A percentile compares a stretch with the other conserved stretches of the same genome.
Conservation (phyloP, 1,140 invertebrate genomes). For the Drosophila ambigua region DNA sequence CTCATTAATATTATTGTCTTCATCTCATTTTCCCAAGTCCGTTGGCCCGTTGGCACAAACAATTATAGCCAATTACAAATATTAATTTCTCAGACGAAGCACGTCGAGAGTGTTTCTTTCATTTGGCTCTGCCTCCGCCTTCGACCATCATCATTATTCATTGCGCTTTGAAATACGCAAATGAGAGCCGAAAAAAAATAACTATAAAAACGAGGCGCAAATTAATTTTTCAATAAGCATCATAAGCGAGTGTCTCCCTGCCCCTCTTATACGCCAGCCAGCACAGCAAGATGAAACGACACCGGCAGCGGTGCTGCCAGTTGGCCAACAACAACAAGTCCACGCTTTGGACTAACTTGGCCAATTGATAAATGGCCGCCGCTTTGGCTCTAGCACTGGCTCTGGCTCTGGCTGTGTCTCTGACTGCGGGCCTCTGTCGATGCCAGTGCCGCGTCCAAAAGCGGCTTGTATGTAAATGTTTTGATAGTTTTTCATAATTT, state of each 20-base stretch:
- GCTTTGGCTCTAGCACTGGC: conserved; percentile 51
- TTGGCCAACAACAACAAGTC: conserved; percentile 55
- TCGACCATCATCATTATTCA: conserved; percentile 71
- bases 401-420: too few species aligned
- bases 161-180: conserved; percentile 80
- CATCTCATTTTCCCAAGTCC: conserved; percentile 29
- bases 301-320: conserved; percentile 59
- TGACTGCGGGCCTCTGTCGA: too few species aligned
- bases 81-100: conserved; percentile 78
- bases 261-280: conserved; percentile 16
- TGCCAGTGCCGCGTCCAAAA: conserved; percentile 4
- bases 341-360: conserved; percentile 57
- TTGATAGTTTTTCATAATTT: conserved; percentile 81
- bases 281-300: conserved; percentile 64
- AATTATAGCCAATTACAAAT: conserved; percentile 82
- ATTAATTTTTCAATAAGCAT: conserved; percentile 83
- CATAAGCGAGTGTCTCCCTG: conserved; percentile 62
- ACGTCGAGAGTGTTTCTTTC: conserved; percentile 62
- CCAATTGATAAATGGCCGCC: conserved; percentile 75
- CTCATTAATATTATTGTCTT: conserved; percentile 58
- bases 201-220: conserved; percentile 68
- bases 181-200: conserved; percentile 58
- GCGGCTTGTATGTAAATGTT: conserved; percentile 72
- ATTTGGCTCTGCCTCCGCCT: conserved; percentile 36
- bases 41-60: conserved; percentile 65